These are phyloP conservation scores for Pachypanchax playfairii DNA, from an alignment of 2,113 vertebrate genomes.

Conservation along the genomic window DNA sequence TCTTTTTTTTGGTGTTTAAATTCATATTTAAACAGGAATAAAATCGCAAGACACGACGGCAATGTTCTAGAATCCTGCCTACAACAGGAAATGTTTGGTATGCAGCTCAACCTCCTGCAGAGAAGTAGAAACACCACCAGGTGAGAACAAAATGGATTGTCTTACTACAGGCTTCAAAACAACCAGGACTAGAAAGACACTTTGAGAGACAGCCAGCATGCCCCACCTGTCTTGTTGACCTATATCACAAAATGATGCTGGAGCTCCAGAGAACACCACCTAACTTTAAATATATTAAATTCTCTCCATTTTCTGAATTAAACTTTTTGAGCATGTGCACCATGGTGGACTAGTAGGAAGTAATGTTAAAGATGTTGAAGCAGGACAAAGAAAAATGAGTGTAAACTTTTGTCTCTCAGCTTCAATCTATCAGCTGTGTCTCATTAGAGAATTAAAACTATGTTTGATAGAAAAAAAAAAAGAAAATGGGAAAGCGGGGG, in stretches of 20 bases:
- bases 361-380: background rate
- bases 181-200: constrained; percentile 24
- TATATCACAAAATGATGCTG: constrained; percentile 46
- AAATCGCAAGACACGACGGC: constrained; percentile 5
- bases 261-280: background rate
- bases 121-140: constrained; percentile 7
- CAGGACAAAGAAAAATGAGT: background rate
- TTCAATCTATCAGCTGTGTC: no score
- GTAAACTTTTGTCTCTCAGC: no score
- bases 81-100: background rate
- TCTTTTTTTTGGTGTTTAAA: no score
- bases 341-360: constrained; percentile 2
- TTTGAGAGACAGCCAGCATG: constrained; percentile 8
- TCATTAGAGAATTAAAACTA: no score
- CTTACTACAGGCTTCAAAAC: constrained; percentile 4
- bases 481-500: no score
- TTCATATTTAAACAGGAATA: no score
- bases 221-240: constrained; percentile 8
- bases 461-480: no score
- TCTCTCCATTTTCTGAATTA: constrained; percentile 42
- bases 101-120: constrained; percentile 8
- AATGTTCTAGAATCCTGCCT: background rate
- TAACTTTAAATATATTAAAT: constrained; percentile 32
- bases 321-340: constrained; percentile 14
- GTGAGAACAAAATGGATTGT: constrained; percentile 24